Conservation (phyloP, 1,140 invertebrate genomes). For the Sarcophaga bullata region DNA sequence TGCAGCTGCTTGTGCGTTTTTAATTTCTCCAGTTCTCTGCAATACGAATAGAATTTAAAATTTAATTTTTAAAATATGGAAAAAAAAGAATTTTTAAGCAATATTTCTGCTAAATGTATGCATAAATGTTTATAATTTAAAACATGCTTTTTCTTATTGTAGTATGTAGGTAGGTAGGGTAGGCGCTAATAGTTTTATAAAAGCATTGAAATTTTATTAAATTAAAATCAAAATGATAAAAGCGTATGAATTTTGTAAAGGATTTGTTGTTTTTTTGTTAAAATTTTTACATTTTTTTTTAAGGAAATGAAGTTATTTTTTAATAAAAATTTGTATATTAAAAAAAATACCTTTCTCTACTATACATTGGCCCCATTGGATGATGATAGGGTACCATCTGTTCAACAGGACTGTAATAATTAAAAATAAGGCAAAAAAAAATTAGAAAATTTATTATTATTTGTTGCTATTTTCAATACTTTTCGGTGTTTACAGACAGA, state of each 20-base stretch:
- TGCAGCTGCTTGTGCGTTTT: conserved; percentile 73
- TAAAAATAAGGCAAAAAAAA: conserved; percentile 40
- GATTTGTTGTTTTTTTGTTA: conserved; percentile 11
- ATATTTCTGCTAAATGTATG: too few relatives aligned
- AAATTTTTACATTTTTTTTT: not conserved
- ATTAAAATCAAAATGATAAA: conserved; percentile 21
- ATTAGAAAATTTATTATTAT: conserved; percentile 20
- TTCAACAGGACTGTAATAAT: conserved; percentile 66
- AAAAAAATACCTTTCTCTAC: conserved; percentile 64
- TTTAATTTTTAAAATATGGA: too few relatives aligned
- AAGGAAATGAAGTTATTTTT: not conserved
- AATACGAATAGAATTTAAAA: conserved; percentile 44
- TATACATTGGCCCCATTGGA: conserved; percentile 66
- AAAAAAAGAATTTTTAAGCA: not conserved
- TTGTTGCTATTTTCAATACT: not conserved
- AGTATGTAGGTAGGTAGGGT: too few relatives aligned
- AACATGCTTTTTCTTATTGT: too few relatives aligned
- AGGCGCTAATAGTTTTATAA: too few relatives aligned
- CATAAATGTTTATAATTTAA: too few relatives aligned
- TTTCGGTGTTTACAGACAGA: too few relatives aligned
- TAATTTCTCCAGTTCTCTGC: conserved; percentile 81
- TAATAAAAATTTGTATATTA: conserved; percentile 9
- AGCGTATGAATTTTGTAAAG: conserved; percentile 14
- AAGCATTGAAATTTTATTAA: not conserved
- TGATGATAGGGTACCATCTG: conserved; percentile 67